Evolutionary conservation across 2,888 invertebrate genomes (phyloP).

Genomic region (Drosophila pseudotakahashii): DNA sequence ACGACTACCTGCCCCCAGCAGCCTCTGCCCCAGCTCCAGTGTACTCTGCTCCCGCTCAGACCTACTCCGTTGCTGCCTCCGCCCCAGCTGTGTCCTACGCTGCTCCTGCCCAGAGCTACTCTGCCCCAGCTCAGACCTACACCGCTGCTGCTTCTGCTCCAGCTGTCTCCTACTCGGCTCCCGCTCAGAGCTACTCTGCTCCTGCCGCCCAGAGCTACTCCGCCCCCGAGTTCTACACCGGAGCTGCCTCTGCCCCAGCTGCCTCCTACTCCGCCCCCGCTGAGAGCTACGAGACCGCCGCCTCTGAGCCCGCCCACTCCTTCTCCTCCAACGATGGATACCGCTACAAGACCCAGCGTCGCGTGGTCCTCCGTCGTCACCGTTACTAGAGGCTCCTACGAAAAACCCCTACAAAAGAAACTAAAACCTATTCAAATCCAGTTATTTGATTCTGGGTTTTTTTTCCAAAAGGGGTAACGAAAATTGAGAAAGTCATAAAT

Average conservation of each 20-base stretch:
- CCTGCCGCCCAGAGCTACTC: slow-evolving; percentile 39
- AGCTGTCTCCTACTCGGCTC: slow-evolving; percentile 63
- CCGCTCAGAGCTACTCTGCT: slow-evolving; percentile 53
- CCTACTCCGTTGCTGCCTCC: slow-evolving; percentile 40
- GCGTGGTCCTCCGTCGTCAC: slow-evolving; percentile 74
- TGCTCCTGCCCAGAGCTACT: slow-evolving; percentile 37
- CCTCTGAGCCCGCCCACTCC: slow-evolving; percentile 65
- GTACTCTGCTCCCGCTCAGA: slow-evolving; percentile 52
- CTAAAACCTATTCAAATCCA: slow-evolving; percentile 29
- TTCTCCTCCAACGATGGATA: slow-evolving; percentile 81
- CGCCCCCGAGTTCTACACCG: slow-evolving; percentile 44
- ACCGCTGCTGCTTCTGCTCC: slow-evolving; percentile 44
- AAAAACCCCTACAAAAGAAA: slow-evolving; percentile 11
- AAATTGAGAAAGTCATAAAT: slow-evolving; percentile 48
- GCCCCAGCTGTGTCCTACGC: slow-evolving; percentile 43
- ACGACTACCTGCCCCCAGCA: slow-evolving; percentile 76
- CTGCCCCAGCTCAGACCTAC: no score
- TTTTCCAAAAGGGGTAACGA: slow-evolving; percentile 47
- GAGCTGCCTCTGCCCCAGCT: slow-evolving; percentile 56
- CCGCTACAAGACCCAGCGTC: slow-evolving; percentile 81
- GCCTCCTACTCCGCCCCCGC: slow-evolving; percentile 41
- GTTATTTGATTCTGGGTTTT: slow-evolving; percentile 28
- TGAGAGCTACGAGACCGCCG: slow-evolving; percentile 42
- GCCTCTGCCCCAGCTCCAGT: slow-evolving; percentile 60
- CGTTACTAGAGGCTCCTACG: slow-evolving; percentile 64